A percentile compares a stretch with the other conserved stretches of the same genome.
phyloP scores from a whole-genome alignment of 2,113 vertebrate species.

The Pseudolaguvia tuberculata region DNA sequence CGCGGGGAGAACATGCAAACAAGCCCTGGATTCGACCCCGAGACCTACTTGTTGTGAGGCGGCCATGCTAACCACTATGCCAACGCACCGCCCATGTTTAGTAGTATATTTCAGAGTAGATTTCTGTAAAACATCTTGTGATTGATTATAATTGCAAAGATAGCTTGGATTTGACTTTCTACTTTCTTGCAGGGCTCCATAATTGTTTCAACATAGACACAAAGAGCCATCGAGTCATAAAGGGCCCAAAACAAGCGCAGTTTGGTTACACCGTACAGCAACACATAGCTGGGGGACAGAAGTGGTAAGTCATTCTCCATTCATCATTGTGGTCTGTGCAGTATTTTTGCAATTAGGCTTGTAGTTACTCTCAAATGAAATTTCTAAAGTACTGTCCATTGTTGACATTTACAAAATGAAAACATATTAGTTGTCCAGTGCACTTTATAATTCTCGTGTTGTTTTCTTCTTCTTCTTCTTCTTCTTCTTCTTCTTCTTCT shows the following conservation, averaged over 20 bases:
- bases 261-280: constrained; percentile 97
- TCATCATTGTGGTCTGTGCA: not conserved
- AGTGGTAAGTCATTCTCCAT: constrained; percentile 75
- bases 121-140: constrained; percentile 20
- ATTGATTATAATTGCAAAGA: not conserved
- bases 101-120: too few relatives aligned
- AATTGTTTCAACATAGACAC: constrained; percentile 89
- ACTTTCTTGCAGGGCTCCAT: constrained; percentile 67
- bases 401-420: not conserved
- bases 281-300: constrained; percentile 82
- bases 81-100: too few relatives aligned
- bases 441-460: not conserved
- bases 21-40: too few relatives aligned
- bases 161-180: constrained; percentile 37
- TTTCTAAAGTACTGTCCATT: not conserved
- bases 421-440: not conserved
- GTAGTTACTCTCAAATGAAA: not conserved
- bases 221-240: constrained; percentile 76
- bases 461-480: too few relatives aligned
- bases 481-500: too few relatives aligned
- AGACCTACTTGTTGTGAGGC: too few relatives aligned
- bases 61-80: too few relatives aligned
- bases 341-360: not conserved
- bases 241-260: constrained; percentile 81
- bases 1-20: too few relatives aligned